phyloP scores from a whole-genome alignment of 2,113 vertebrate genomes.

The Nyctereutes procyonoides region DNA sequence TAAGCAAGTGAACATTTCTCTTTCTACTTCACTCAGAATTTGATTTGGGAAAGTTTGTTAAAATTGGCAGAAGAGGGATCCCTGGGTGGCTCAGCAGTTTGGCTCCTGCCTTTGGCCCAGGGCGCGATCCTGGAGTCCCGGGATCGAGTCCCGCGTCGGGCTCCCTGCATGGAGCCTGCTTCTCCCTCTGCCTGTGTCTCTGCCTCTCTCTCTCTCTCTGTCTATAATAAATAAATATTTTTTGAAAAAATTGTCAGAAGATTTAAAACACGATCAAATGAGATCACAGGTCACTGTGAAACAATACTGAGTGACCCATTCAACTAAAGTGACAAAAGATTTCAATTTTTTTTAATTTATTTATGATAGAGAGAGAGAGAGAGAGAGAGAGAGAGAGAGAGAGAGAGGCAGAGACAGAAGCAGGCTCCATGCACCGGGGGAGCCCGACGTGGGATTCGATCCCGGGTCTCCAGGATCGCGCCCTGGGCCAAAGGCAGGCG shows the following conservation, averaged over 20 bases:
- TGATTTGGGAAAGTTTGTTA: not conserved
- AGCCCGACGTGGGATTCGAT: no score
- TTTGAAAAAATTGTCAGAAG: not conserved
- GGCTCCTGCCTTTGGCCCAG: not conserved
- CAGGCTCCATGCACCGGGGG: no score
- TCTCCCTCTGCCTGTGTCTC: not conserved
- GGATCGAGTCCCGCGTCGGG: not conserved
- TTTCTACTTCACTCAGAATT: not conserved
- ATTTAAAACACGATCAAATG: not conserved
- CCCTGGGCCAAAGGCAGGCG: no score
- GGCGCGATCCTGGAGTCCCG: not conserved
- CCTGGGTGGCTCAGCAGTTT: not conserved
- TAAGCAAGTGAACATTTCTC: not conserved
- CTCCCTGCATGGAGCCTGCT: not conserved
- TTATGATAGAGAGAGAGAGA: no score
- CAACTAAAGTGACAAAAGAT: not conserved
- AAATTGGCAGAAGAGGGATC: not conserved
- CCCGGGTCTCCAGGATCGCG: no score
- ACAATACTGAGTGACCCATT: not conserved
- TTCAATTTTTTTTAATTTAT: no score
- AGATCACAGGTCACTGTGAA: not conserved
- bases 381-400: no score
- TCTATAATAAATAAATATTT: not conserved
- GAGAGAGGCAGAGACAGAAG: no score
- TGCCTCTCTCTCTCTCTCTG: not conserved